Evolutionary conservation across 2,888 invertebrate genomes (phyloP).

Genomic region (Zelleria hepariella): DNA sequence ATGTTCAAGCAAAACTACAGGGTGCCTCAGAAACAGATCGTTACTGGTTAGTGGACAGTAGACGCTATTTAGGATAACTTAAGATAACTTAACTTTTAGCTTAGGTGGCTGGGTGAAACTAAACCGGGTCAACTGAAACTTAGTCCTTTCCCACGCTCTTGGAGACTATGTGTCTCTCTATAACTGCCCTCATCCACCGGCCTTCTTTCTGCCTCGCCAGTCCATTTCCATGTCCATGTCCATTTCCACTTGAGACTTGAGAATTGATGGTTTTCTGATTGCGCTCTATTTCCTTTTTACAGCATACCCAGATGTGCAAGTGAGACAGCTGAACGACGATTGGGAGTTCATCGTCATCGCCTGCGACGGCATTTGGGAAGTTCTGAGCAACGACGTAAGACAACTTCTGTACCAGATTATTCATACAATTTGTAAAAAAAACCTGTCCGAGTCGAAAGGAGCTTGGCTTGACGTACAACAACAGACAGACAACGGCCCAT

Average conservation of each 20-base stretch:
- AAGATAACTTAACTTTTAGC: too few species aligned
- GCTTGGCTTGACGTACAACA: too few species aligned
- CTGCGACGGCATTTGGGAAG: conserved; percentile 99
- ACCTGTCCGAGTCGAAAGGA: too few species aligned
- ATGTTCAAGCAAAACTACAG: conserved; percentile 87
- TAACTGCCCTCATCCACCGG: too few species aligned
- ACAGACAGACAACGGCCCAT: too few species aligned
- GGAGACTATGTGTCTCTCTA: conserved; percentile 99
- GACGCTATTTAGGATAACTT: too few species aligned
- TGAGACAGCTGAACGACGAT: conserved; percentile 83
- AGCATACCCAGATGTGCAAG: conserved; percentile 95
- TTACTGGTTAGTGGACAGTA: conserved; percentile 76
- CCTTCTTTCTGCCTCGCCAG: too few species aligned
- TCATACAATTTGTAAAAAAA: too few species aligned
- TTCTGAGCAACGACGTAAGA: conserved; percentile 86
- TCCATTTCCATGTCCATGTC: too few species aligned
- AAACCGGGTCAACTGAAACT: conserved; percentile 97
- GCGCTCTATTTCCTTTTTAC: conserved; percentile 19
- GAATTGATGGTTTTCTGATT: background rate
- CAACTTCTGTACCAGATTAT: background rate
- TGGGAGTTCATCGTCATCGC: conserved; percentile 98
- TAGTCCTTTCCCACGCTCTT: conserved; percentile 94
- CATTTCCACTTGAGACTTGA: too few species aligned
- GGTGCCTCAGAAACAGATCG: conserved; percentile 91
- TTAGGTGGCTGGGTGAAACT: conserved; percentile 85